Conservation (phyloP, 2,797 vertebrate species). For the Clamator glandarius region DNA sequence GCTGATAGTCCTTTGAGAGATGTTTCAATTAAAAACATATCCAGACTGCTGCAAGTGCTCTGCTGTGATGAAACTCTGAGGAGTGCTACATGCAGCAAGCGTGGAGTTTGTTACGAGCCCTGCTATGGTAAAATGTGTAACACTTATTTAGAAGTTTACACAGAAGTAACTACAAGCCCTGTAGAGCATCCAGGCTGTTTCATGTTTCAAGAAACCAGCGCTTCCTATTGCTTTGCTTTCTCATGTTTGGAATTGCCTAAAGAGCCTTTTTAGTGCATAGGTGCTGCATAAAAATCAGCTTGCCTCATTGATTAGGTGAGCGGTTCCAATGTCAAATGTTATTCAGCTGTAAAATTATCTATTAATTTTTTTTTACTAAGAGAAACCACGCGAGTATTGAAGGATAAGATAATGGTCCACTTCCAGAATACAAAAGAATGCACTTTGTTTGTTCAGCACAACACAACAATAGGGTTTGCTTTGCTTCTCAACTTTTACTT, state of each 20-base stretch:
- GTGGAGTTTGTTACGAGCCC: neutral
- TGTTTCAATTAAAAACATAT: constrained; percentile 10
- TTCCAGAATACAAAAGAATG: constrained; percentile 27
- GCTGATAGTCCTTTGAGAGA: neutral
- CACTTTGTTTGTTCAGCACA: constrained; percentile 53
- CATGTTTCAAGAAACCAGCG: neutral
- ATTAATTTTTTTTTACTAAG: constrained; percentile 51
- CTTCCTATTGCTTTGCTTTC: constrained; percentile 25
- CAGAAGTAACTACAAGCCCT: neutral
- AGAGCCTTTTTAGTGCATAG: constrained; percentile 41
- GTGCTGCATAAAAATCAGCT: constrained; percentile 53
- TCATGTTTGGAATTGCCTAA: constrained; percentile 54
- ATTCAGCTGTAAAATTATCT: constrained; percentile 71
- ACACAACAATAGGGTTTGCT: neutral
- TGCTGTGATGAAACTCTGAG: constrained; percentile 4
- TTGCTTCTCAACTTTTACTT: constrained; percentile 13
- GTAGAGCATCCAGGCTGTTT: neutral
- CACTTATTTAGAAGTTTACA: neutral
- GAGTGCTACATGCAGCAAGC: neutral
- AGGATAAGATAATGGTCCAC: constrained; percentile 56
- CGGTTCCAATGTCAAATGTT: constrained; percentile 71
- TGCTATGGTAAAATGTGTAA: neutral
- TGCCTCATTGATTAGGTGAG: constrained; percentile 63
- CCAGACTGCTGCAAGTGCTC: neutral
- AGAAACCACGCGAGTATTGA: constrained; percentile 40